These are phyloP conservation scores for Leuctra nigra DNA, from an alignment of 2,888 invertebrate species.

Conservation along the genomic window DNA sequence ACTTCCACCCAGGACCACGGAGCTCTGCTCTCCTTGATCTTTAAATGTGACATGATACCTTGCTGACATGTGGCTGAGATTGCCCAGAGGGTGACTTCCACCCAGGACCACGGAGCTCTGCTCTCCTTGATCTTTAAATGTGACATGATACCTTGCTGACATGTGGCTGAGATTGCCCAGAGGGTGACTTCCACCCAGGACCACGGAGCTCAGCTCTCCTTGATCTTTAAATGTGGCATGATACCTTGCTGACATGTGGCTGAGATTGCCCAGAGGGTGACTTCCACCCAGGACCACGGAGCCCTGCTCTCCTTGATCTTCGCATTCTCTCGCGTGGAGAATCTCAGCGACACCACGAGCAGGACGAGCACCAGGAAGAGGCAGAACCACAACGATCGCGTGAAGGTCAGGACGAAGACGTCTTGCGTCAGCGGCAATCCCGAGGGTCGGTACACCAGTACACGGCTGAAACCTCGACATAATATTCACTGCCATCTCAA, in stretches of 20 bases:
- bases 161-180: no score
- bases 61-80: no score
- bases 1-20: slow-evolving; percentile 38
- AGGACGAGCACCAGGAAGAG: slow-evolving; percentile 34
- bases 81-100: no score
- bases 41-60: no score
- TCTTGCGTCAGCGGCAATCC: slow-evolving; percentile 35
- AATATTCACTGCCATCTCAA: no score
- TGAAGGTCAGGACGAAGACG: slow-evolving; percentile 37
- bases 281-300: slow-evolving; percentile 37
- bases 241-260: slow-evolving; percentile 40
- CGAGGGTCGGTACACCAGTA: slow-evolving; percentile 34
- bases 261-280: slow-evolving; percentile 37
- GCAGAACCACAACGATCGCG: slow-evolving; percentile 36
- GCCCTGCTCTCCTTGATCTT: slow-evolving; percentile 29
- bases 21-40: background rate
- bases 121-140: no score
- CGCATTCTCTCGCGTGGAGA: slow-evolving; percentile 33
- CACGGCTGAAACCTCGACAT: slow-evolving; percentile 33
- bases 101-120: no score
- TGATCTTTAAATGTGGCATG: no score
- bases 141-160: no score
- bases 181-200: no score
- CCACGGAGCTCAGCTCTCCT: no score
- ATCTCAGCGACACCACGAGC: slow-evolving; percentile 33